Evolutionary conservation across 2,113 vertebrate species (phyloP).

Genomic region (Nannospalax galili): DNA sequence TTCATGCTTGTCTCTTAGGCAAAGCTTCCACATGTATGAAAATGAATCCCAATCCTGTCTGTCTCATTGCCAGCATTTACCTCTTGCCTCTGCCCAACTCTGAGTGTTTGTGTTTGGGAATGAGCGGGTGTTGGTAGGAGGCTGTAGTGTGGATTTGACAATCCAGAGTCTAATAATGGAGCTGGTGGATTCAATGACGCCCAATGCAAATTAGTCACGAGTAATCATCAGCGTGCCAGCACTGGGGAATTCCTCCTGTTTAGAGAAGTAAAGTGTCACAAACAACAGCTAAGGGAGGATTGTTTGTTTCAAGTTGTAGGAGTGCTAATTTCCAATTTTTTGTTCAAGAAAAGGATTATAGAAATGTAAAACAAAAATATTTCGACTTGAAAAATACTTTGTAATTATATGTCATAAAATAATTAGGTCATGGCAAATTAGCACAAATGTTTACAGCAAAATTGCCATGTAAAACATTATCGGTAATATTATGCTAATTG

Average conservation of each 20-base stretch:
- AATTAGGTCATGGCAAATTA: conserved; percentile 91
- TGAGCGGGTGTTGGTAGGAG: conserved; percentile 59
- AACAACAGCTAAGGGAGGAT: conserved; percentile 54
- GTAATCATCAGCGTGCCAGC: not conserved
- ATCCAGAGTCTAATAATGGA: conserved; percentile 9
- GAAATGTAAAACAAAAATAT: conserved; percentile 86
- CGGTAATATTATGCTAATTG: conserved; percentile 92
- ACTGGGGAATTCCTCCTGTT: conserved; percentile 64
- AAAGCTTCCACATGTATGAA: conserved; percentile 11
- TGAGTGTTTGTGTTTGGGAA: conserved; percentile 43
- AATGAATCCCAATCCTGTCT: conserved; percentile 8
- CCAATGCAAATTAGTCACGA: conserved; percentile 65
- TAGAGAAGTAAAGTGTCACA: conserved; percentile 57
- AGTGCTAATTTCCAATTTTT: conserved; percentile 69
- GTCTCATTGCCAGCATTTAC: conserved; percentile 11
- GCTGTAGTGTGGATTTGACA: not conserved
- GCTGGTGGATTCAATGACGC: conserved; percentile 26
- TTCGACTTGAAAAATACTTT: conserved; percentile 88
- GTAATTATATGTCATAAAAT: conserved; percentile 91
- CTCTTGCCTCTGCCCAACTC: not conserved
- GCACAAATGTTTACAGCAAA: conserved; percentile 92
- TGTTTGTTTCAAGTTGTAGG: conserved; percentile 52
- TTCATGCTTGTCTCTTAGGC: not conserved
- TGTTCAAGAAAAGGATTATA: conserved; percentile 83
- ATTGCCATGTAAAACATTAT: conserved; percentile 91